phyloP scores from a whole-genome alignment of 2,797 vertebrate species.

The Dendrocincla tyrannina region DNA sequence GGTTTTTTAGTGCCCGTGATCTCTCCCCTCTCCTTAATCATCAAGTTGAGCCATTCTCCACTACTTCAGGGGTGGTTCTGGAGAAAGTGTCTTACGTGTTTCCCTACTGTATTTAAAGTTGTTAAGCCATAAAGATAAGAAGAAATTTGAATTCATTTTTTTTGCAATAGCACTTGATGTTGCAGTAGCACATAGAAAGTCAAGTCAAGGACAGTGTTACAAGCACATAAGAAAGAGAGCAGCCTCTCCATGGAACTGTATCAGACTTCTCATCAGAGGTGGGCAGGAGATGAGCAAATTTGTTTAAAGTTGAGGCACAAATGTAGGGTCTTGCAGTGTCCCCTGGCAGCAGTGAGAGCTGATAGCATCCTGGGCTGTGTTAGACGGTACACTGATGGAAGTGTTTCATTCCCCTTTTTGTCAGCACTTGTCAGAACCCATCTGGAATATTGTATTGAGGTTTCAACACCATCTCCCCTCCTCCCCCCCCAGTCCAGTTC shows the following conservation, averaged over 20 bases:
- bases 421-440: not conserved
- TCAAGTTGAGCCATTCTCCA: not conserved
- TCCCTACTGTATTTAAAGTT: not conserved
- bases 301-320: not conserved
- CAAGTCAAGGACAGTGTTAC: not conserved
- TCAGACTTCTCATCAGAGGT: not conserved
- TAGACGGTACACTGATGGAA: not conserved
- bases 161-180: not conserved
- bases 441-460: not conserved
- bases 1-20: not conserved
- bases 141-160: not conserved
- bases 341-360: not conserved
- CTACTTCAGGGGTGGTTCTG: not conserved
- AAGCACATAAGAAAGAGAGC: not conserved
- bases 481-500: not conserved
- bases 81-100: not conserved
- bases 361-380: not conserved
- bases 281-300: not conserved
- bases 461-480: not conserved
- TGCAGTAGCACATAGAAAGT: not conserved
- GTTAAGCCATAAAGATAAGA: not conserved
- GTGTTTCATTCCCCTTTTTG: not conserved
- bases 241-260: not conserved
- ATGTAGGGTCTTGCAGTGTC: not conserved
- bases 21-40: not conserved